phyloP scores from a whole-genome alignment of 2,888 invertebrate genomes.

The Synanthedon myopaeformis region DNA sequence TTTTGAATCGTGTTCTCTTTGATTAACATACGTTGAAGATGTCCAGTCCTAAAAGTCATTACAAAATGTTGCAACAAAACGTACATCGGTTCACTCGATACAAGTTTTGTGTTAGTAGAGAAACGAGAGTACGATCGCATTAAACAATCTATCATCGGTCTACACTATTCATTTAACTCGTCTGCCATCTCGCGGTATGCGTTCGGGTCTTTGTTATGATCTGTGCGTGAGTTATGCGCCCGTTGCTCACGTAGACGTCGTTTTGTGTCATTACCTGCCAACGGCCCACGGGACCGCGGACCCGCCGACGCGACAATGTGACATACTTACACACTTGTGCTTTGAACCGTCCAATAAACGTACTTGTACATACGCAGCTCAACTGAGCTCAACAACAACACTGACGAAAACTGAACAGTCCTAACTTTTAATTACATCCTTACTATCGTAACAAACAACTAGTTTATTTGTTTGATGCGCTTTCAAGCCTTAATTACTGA shows the following conservation, averaged over 20 bases:
- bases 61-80: too few relatives aligned
- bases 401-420: too few relatives aligned
- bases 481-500: too few relatives aligned
- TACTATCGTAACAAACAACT: too few relatives aligned
- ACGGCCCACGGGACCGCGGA: conserved; percentile 36
- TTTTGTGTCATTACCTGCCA: conserved; percentile 52
- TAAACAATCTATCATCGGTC: conserved; percentile 10
- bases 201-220: conserved; percentile 37
- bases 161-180: conserved; percentile 12
- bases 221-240: conserved; percentile 33
- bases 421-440: too few relatives aligned
- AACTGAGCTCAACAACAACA: too few relatives aligned
- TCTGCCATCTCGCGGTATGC: conserved; percentile 15
- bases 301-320: conserved; percentile 25
- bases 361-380: too few relatives aligned
- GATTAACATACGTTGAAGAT: too few relatives aligned
- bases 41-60: too few relatives aligned
- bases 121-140: not conserved
- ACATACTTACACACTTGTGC: conserved; percentile 21
- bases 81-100: too few relatives aligned
- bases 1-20: too few relatives aligned
- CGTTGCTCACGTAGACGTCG: conserved; percentile 16
- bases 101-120: not conserved
- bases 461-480: too few relatives aligned
- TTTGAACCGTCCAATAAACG: conserved; percentile 1